Conservation (phyloP, 2,888 invertebrate genomes). For the Hymenopus coronatus region DNA sequence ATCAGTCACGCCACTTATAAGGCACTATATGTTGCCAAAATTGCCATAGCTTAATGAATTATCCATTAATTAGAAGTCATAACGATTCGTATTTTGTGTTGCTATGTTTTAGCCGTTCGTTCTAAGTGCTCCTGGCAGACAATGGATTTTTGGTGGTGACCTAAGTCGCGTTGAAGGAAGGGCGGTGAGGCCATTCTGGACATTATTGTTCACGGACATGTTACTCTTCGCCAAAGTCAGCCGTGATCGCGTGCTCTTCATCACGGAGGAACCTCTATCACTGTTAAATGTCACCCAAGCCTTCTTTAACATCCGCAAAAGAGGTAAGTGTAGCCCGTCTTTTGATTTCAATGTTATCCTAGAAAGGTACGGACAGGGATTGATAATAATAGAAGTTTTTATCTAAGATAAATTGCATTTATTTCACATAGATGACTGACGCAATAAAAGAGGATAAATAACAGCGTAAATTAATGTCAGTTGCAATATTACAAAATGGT, state of each 20-base stretch:
- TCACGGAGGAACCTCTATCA: slow-evolving; percentile 82
- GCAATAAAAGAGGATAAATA: too few relatives aligned
- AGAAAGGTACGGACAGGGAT: too few relatives aligned
- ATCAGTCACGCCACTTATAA: too few relatives aligned
- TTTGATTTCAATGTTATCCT: not conserved
- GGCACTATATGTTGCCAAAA: too few relatives aligned
- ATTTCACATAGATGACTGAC: too few relatives aligned
- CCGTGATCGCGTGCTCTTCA: slow-evolving; percentile 80
- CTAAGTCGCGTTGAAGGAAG: slow-evolving; percentile 79
- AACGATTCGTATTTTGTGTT: too few relatives aligned
- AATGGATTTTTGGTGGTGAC: slow-evolving; percentile 89
- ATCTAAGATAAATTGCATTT: too few relatives aligned
- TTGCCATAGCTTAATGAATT: too few relatives aligned
- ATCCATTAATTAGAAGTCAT: too few relatives aligned
- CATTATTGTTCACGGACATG: slow-evolving; percentile 78
- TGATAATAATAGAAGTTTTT: too few relatives aligned
- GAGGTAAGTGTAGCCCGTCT: slow-evolving; percentile 45
- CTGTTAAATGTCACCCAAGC: slow-evolving; percentile 76
- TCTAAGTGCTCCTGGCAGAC: slow-evolving; percentile 76
- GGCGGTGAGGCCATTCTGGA: slow-evolving; percentile 80
- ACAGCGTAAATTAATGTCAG: too few relatives aligned
- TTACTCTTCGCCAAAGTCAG: slow-evolving; percentile 83
- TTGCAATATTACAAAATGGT: too few relatives aligned
- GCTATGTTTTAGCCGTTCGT: slow-evolving; percentile 66
- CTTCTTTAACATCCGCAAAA: slow-evolving; percentile 81